Conservation (phyloP, 2,113 vertebrate species). For the Dunckerocampus dactyliophorus region DNA sequence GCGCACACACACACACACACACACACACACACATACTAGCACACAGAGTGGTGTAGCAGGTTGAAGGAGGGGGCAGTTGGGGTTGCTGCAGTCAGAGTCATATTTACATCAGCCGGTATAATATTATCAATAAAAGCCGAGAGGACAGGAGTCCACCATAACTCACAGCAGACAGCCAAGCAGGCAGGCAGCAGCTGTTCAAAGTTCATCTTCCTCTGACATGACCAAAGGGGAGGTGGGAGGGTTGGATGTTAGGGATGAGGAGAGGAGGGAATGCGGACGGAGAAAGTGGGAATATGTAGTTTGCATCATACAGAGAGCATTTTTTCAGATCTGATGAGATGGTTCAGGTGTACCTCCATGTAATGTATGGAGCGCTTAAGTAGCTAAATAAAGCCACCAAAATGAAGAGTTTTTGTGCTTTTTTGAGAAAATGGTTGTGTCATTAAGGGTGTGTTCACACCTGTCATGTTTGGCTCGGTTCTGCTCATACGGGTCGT, state of each 20-base stretch:
- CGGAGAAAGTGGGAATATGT: slow-evolving; percentile 4
- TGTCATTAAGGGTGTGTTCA: too few species aligned
- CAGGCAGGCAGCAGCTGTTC: slow-evolving; percentile 61
- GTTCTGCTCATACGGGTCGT: too few species aligned
- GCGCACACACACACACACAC: slow-evolving; percentile 24
- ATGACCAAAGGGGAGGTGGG: background rate
- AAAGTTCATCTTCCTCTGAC: slow-evolving; percentile 45
- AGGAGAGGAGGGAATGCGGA: background rate
- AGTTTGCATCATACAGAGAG: background rate
- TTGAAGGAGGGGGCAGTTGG: slow-evolving; percentile 25
- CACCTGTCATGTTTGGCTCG: too few species aligned
- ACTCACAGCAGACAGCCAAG: slow-evolving; percentile 55
- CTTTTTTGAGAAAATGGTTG: too few species aligned
- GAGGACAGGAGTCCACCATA: slow-evolving; percentile 51
- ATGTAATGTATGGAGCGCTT: too few species aligned
- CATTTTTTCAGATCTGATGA: too few species aligned
- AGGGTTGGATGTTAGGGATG: background rate
- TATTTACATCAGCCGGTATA: slow-evolving; percentile 66
- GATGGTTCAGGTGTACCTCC: too few species aligned
- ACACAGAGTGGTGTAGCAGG: background rate
- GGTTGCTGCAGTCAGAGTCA: slow-evolving; percentile 38
- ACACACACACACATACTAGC: slow-evolving; percentile 9
- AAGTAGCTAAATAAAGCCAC: too few species aligned
- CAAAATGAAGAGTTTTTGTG: too few species aligned
- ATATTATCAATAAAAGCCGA: slow-evolving; percentile 72